Evolutionary conservation across 2,888 invertebrate genomes (phyloP).

Genomic region (Drosophila austrosaltans): DNA sequence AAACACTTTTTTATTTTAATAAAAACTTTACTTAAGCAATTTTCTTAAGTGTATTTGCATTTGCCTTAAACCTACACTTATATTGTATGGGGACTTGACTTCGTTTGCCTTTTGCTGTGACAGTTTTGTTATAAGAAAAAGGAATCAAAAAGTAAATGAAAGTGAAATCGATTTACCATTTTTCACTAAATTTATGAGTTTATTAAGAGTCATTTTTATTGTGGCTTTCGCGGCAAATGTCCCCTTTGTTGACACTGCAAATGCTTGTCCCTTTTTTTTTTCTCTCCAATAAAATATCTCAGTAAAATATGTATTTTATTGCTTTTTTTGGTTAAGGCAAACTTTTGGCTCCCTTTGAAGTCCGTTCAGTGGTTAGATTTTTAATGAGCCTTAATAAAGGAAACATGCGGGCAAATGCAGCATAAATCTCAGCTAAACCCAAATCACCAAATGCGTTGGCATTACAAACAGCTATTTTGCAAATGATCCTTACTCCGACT

Average conservation of each 20-base stretch:
- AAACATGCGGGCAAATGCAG: slow-evolving; percentile 48
- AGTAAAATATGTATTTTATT: slow-evolving; percentile 65
- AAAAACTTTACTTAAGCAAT: neutral
- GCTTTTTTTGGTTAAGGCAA: slow-evolving; percentile 29
- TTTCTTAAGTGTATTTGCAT: slow-evolving; percentile 33
- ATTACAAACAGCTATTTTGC: slow-evolving; percentile 26
- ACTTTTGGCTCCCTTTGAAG: slow-evolving; percentile 41
- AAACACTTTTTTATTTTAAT: neutral
- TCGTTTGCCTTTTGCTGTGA: slow-evolving; percentile 42
- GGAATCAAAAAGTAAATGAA: slow-evolving; percentile 37
- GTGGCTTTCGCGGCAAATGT: slow-evolving; percentile 26
- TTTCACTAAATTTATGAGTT: slow-evolving; percentile 75
- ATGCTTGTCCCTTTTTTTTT: slow-evolving; percentile 31
- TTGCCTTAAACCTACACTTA: slow-evolving; percentile 40
- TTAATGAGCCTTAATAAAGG: slow-evolving; percentile 67
- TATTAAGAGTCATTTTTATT: slow-evolving; percentile 61
- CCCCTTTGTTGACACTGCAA: slow-evolving; percentile 51
- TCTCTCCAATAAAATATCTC: slow-evolving; percentile 15
- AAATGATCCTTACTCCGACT: slow-evolving; percentile 29
- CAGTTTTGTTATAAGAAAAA: slow-evolving; percentile 76
- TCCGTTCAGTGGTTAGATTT: slow-evolving; percentile 36
- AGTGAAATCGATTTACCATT: slow-evolving; percentile 75
- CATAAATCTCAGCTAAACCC: slow-evolving; percentile 69
- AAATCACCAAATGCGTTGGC: slow-evolving; percentile 54
- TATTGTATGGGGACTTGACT: slow-evolving; percentile 25